Base-by-base conservation (phyloP, 2,888 invertebrate genomes). In the Lymantria dispar region DNA sequence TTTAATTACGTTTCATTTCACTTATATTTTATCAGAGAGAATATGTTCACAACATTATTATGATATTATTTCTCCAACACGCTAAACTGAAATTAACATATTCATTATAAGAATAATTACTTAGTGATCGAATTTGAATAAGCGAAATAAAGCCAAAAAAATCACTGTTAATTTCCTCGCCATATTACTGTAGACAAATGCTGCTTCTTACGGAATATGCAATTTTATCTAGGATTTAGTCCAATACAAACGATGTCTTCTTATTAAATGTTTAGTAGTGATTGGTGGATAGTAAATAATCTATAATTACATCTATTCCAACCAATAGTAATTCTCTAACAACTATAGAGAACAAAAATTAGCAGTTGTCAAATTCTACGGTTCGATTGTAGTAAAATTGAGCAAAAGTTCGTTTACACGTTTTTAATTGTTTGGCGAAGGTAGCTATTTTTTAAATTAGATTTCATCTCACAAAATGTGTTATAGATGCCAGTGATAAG, bases 221-320 rank as follows among this genome's bases (percentile, higher is more conserved):
- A 33, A 10, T 1, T 1, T 33, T 10, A 33, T 33, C 22, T 10
- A 1, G 0, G 8, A 3, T 2, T 12, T 10, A 22, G 30, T 29
- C 81, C 80, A 83, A 84, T 84, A 60, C 68, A 47, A 68, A 53
- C 47, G 11, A 48, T 58, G 61, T 48, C 56, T 58, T 59, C 45
- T 66, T 59, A 72, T 78, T 86, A 87, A 84, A 86, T 87, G 88
- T 85, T 73, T 63, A 48, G 60, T 52, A 67, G 13, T 56, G 41
- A 87, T 89, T 89, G 88, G 88, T 61, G 38, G 3, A 60, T 39
- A 22, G 0, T 0, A 1, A 13, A 43, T 47, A 62, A 69, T 76
- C 74, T 63, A 76, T 77, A 58, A 33, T 9, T 15, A 22, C 9
- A 40, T 3, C 0, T 0, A 0, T 56, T 46, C 58, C 36, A 12